phyloP scores from a whole-genome alignment of 1,140 invertebrate species.

The Lerema accius region DNA sequence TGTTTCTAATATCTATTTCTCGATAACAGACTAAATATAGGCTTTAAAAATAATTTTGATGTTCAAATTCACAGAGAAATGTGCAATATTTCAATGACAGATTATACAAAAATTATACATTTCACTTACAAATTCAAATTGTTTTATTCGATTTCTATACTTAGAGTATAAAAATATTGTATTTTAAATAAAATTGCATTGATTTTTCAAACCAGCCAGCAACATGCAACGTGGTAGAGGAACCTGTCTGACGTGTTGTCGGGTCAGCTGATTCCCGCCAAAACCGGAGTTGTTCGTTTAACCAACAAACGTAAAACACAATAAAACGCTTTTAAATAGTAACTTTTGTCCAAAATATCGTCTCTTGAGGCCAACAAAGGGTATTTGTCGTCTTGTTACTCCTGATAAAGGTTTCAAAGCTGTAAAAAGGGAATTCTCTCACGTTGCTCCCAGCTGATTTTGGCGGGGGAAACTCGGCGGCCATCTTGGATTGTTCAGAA shows the following conservation, averaged over 20 bases:
- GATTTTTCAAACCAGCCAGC: constrained; percentile 8
- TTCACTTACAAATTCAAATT: too few relatives aligned
- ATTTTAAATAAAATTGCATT: constrained; percentile 1
- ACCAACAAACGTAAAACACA: constrained; percentile 45
- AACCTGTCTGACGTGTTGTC: constrained; percentile 41
- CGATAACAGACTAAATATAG: background rate
- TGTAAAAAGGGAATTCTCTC: constrained; percentile 43
- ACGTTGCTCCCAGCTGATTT: constrained; percentile 63
- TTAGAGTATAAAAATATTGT: too few relatives aligned
- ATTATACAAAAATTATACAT: too few relatives aligned
- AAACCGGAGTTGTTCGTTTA: constrained; percentile 46
- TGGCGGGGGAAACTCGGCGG: constrained; percentile 46
- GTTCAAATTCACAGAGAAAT: too few relatives aligned
- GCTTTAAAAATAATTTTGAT: too few relatives aligned
- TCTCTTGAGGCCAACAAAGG: constrained; percentile 47
- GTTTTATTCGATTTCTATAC: too few relatives aligned
- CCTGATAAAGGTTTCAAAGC: too few relatives aligned
- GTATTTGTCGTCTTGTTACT: constrained; percentile 35
- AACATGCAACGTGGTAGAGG: constrained; percentile 28
- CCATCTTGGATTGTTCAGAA: constrained; percentile 54
- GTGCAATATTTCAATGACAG: too few relatives aligned
- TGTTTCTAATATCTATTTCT: background rate
- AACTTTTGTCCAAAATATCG: constrained; percentile 49
- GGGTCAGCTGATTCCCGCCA: constrained; percentile 70
- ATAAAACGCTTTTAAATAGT: constrained; percentile 43